Base-by-base conservation (phyloP, 2,888 invertebrate species). In the Drosophila flavopinicola region DNA sequence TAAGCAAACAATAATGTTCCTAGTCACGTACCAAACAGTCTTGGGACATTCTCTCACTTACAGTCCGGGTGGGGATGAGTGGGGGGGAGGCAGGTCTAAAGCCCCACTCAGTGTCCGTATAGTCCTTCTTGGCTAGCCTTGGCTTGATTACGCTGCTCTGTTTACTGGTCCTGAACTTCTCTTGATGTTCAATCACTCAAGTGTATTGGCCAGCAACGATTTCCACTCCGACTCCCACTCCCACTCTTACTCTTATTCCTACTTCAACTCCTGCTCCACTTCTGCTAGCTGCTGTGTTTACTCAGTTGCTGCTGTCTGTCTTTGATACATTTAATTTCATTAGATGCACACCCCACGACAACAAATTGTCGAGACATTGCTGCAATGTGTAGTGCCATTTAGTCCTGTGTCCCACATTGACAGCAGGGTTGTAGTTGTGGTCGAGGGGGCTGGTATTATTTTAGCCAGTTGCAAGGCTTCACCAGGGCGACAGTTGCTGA, bases 1-100 rank as follows among this genome's bases (percentile, higher is more conserved):
- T 88, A 88, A 89, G 87, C 87, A 86, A 87, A 87, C 88, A 88
- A 87, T 88, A 87, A 87, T 87, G 86, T 85, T 87, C 82, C 84
- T 76, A 87, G 86, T 87, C 86, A 87, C 86, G 86, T 87, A 85
- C 78, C 71, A 49, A 27, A 49, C 41, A 56, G 75, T 73, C 79
- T 79, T 78, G 78, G 80, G 74, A 83, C 84, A 84, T 75, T 84
- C 76, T 80, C 83, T 79, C 77, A 70, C 71, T 75, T 71, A 67
- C n/a, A n/a, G n/a, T n/a, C n/a, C n/a, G n/a, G n/a, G n/a, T n/a
- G n/a, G n/a, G n/a, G n/a, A n/a, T n/a, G n/a, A n/a, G n/a, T n/a
- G n/a, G n/a, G n/a, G n/a, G n/a, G n/a, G n/a, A n/a, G n/a, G n/a
- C n/a, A n/a, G n/a, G n/a, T n/a, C n/a, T n/a, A n/a, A n/a, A n/a